phyloP scores from a whole-genome alignment of 2,797 vertebrate genomes.

The Zalophus californianus region DNA sequence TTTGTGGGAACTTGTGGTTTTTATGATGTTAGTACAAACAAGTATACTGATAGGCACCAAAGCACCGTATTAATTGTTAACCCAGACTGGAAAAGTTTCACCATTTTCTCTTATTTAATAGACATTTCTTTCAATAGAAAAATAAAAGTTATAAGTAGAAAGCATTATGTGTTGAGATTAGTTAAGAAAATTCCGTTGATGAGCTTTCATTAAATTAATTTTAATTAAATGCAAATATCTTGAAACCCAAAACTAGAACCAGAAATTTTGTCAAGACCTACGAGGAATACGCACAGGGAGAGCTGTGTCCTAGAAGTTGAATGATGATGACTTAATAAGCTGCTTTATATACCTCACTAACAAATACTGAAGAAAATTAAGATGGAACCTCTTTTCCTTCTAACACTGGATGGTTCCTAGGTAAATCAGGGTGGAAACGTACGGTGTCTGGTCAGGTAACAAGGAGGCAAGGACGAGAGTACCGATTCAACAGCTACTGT shows the following conservation, averaged over 20 bases:
- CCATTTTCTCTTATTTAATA: constrained; percentile 2
- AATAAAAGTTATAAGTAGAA: constrained; percentile 10
- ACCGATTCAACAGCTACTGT: background rate
- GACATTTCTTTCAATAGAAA: constrained; percentile 34
- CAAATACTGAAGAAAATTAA: background rate
- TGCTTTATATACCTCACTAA: background rate
- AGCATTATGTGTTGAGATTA: constrained; percentile 23
- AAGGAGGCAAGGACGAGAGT: background rate
- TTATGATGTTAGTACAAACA: background rate
- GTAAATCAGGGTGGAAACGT: background rate
- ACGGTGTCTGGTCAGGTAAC: no score
- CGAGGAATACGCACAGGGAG: background rate
- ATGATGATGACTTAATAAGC: background rate
- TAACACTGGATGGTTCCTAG: background rate
- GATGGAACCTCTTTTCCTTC: background rate
- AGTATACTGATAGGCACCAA: background rate
- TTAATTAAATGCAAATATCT: background rate
- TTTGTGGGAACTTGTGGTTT: background rate
- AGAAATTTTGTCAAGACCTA: background rate
- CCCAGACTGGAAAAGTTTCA: background rate
- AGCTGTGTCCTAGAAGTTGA: background rate
- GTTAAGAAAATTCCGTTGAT: constrained; percentile 32
- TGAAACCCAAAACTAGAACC: background rate
- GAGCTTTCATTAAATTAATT: constrained; percentile 23
- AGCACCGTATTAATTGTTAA: background rate